Conservation (phyloP, 2,113 vertebrate genomes). For the Lasiurus cinereus region DNA sequence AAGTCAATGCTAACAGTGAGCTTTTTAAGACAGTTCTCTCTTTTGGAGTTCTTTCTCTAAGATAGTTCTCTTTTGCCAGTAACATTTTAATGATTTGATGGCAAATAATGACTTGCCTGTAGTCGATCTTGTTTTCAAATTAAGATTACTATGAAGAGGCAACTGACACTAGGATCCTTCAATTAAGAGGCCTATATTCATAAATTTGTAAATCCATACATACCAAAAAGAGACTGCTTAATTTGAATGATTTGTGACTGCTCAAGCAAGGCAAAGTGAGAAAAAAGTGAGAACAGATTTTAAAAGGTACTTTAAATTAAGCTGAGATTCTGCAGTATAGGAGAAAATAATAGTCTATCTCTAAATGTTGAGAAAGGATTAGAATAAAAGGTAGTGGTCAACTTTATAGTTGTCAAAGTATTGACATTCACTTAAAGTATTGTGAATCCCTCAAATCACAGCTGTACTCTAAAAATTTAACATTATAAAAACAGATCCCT, state of each 20-base stretch:
- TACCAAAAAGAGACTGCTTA: background rate
- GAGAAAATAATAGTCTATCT: constrained; percentile 20
- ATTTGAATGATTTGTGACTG: constrained; percentile 4
- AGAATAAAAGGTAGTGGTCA: background rate
- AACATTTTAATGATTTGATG: constrained; percentile 55
- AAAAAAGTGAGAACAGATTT: background rate
- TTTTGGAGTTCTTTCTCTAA: background rate
- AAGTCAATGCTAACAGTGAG: background rate
- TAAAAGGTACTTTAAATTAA: background rate
- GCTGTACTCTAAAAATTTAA: background rate
- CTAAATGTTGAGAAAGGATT: background rate
- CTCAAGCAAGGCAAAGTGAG: background rate
- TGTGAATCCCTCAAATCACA: background rate
- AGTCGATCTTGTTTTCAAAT: constrained; percentile 33
- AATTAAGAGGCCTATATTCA: constrained; percentile 7
- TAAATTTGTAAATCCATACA: background rate
- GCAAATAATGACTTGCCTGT: background rate
- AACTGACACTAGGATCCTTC: background rate
- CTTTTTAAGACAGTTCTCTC: background rate
- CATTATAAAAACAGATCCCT: background rate
- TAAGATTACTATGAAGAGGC: background rate
- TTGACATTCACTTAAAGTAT: background rate
- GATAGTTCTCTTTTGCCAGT: constrained; percentile 6
- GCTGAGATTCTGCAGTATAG: constrained; percentile 1
- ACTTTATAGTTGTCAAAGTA: background rate